Evolutionary conservation across 2,797 vertebrate species (phyloP).

Genomic region (Neomorphus geoffroyi): DNA sequence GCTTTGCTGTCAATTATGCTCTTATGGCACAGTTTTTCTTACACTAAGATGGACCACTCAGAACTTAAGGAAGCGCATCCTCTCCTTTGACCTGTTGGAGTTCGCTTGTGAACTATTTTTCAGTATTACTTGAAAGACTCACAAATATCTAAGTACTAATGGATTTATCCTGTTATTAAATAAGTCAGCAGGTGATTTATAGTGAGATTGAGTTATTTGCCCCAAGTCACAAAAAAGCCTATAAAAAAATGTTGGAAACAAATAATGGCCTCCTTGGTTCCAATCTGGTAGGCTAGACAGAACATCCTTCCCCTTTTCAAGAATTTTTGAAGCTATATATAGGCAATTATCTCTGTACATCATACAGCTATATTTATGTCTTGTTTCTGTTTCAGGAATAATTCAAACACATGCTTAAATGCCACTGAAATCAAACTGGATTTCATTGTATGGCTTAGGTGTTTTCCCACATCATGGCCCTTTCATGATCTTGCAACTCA

Average conservation of each 20-base stretch:
- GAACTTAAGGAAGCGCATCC: background rate
- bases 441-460: background rate
- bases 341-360: background rate
- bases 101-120: background rate
- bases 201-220: background rate
- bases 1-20: background rate
- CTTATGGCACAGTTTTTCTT: background rate
- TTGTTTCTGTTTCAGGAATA: background rate
- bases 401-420: background rate
- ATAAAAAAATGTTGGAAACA: background rate
- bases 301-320: background rate
- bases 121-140: background rate
- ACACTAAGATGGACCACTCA: background rate
- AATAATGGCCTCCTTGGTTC: background rate
- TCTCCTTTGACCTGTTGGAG: background rate
- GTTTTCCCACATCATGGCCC: background rate
- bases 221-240: background rate
- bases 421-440: background rate
- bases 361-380: background rate
- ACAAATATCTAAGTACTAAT: background rate
- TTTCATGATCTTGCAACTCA: background rate
- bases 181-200: background rate
- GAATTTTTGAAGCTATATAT: background rate
- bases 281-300: background rate
- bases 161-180: constrained; percentile 2